Conservation (phyloP, 2,888 invertebrate genomes). For the Chrysodeixis includens region DNA sequence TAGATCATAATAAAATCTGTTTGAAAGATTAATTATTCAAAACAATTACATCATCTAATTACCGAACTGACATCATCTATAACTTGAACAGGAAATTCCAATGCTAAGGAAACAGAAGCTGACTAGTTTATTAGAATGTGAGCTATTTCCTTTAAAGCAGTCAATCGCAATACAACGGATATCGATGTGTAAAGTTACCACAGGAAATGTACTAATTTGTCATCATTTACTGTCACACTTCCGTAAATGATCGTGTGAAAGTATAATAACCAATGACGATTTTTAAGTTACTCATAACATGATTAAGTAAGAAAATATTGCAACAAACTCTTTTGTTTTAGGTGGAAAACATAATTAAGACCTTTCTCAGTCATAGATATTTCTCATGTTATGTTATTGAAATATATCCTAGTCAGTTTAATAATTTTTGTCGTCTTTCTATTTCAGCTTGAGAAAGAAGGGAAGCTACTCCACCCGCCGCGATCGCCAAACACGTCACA, state of each 20-base stretch:
- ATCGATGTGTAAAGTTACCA: conserved; percentile 17
- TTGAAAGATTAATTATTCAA: too few relatives aligned
- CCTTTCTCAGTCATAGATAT: too few relatives aligned
- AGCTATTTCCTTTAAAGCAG: conserved; percentile 31
- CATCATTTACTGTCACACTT: not conserved
- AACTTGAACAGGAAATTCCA: conserved; percentile 27
- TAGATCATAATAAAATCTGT: too few relatives aligned
- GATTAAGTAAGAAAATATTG: too few relatives aligned
- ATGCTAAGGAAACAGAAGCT: conserved; percentile 24
- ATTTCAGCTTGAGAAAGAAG: conserved; percentile 88
- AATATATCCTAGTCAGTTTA: not conserved
- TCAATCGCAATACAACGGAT: not conserved
- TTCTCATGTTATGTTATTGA: not conserved
- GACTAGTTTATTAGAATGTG: conserved; percentile 31
- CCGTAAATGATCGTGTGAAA: not conserved
- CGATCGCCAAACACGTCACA: conserved; percentile 82
- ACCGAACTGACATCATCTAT: not conserved
- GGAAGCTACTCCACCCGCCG: conserved; percentile 82
- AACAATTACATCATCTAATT: too few relatives aligned
- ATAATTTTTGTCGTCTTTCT: conserved; percentile 24
- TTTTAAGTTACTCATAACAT: not conserved
- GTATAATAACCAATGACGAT: not conserved
- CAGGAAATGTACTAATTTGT: not conserved
- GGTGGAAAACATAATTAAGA: too few relatives aligned
- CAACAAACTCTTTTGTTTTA: too few relatives aligned